Conservation (phyloP, 2,888 invertebrate genomes). For the Megastigmus dorsalis region DNA sequence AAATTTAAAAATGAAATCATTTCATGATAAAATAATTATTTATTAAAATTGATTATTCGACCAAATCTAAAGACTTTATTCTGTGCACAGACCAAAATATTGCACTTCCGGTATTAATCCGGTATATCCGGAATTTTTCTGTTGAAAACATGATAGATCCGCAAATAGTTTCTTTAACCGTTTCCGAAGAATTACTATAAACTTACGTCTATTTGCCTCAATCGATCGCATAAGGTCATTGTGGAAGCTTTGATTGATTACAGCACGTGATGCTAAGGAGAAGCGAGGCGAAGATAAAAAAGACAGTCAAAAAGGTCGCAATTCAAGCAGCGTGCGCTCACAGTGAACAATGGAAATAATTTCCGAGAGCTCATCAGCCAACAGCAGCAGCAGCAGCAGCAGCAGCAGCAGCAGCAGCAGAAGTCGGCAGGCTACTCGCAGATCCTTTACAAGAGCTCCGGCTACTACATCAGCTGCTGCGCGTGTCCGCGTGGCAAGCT, state of each 20-base stretch:
- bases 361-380: slow-evolving; percentile 36
- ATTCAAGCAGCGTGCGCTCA: not conserved
- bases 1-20: too few relatives aligned
- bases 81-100: too few relatives aligned
- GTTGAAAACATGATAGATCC: too few relatives aligned
- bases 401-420: not conserved
- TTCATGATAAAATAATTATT: too few relatives aligned
- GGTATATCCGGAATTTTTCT: too few relatives aligned
- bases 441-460: slow-evolving; percentile 42
- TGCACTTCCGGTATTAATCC: too few relatives aligned
- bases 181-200: not conserved
- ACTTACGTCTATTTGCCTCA: not conserved
- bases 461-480: slow-evolving; percentile 33
- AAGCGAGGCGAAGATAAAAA: not conserved
- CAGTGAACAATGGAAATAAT: slow-evolving; percentile 47
- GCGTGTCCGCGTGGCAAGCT: slow-evolving; percentile 5
- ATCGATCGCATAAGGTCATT: not conserved
- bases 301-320: not conserved
- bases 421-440: not conserved
- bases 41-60: too few relatives aligned
- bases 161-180: too few relatives aligned
- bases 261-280: not conserved
- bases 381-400: not conserved
- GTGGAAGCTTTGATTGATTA: not conserved
- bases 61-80: too few relatives aligned